Evolutionary conservation across 1,140 invertebrate genomes (phyloP).

Genomic region (Globodera rostochiensis): DNA sequence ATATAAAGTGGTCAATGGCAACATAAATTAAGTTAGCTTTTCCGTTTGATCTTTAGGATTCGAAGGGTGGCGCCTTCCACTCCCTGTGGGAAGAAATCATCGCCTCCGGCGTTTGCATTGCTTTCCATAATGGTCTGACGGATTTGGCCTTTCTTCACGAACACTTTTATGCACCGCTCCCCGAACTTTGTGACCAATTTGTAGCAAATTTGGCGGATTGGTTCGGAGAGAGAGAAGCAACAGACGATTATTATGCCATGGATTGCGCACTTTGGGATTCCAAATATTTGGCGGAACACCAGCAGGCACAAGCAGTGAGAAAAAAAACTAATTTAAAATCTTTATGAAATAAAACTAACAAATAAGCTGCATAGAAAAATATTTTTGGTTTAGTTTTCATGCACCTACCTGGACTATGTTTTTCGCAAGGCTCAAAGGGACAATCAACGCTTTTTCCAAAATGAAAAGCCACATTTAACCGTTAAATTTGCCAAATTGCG

Average conservation of each 20-base stretch:
- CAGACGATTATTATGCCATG: not conserved
- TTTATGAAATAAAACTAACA: not conserved
- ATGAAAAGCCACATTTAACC: slow-evolving; percentile 27
- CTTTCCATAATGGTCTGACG: slow-evolving; percentile 53
- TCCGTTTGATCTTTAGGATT: not conserved
- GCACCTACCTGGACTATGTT: slow-evolving; percentile 53
- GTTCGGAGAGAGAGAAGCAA: slow-evolving; percentile 22
- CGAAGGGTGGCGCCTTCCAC: slow-evolving; percentile 15
- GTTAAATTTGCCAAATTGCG: slow-evolving; percentile 39
- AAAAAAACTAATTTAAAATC: not conserved
- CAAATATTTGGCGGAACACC: slow-evolving; percentile 48
- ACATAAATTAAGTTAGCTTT: not conserved
- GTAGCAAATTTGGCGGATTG: slow-evolving; percentile 44
- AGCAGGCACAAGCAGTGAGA: not conserved
- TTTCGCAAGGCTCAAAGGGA: slow-evolving; percentile 52
- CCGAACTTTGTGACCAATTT: slow-evolving; percentile 37
- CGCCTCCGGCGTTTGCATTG: slow-evolving; percentile 36
- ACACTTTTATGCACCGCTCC: slow-evolving; percentile 50
- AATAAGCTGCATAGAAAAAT: not conserved
- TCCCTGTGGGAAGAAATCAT: slow-evolving; percentile 47
- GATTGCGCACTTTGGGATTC: slow-evolving; percentile 39
- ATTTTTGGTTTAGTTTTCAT: slow-evolving; percentile 16
- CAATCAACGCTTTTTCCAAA: slow-evolving; percentile 33
- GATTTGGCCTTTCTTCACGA: slow-evolving; percentile 54
- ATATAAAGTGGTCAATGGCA: not conserved